Percentiles rank a stretch among this genome's conserved stretches.
These are phyloP conservation scores for Phymorhynchus buccinoides DNA, from an alignment of 1,140 invertebrate species.

Conservation along the genomic window DNA sequence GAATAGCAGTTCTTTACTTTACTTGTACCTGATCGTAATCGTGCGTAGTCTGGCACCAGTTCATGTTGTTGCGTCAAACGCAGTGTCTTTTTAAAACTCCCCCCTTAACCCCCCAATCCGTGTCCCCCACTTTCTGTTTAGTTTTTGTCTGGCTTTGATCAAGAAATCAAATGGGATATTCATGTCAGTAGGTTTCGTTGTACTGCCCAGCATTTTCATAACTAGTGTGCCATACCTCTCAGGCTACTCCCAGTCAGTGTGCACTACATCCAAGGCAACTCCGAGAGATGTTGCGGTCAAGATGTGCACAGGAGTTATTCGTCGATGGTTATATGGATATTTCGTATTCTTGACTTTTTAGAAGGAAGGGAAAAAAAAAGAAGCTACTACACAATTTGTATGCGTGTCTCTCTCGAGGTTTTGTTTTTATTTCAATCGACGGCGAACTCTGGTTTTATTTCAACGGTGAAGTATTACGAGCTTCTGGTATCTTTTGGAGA, in stretches of 20 bases:
- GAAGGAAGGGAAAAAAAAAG: too few species aligned
- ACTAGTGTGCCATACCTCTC: background rate
- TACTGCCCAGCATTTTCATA: background rate
- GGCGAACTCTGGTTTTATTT: background rate
- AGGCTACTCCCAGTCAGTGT: background rate
- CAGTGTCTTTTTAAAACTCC: background rate
- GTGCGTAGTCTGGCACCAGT: background rate
- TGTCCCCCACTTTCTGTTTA: background rate
- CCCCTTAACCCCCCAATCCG: background rate
- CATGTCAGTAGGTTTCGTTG: background rate
- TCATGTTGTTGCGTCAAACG: background rate
- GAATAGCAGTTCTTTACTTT: constrained; percentile 1
- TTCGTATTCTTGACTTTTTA: too few species aligned
- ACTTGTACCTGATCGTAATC: background rate
- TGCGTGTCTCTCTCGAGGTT: background rate
- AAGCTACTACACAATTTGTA: too few species aligned
- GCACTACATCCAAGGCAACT: too few species aligned
- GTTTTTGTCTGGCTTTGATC: constrained; percentile 5
- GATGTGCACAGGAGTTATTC: background rate
- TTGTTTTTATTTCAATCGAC: background rate
- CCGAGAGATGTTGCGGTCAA: background rate
- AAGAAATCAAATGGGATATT: background rate
- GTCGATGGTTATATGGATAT: too few species aligned
- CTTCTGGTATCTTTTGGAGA: background rate
- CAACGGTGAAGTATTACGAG: background rate